These are phyloP conservation scores for Amblyraja radiata DNA, from an alignment of 2,797 vertebrate genomes.

Conservation along the genomic window DNA sequence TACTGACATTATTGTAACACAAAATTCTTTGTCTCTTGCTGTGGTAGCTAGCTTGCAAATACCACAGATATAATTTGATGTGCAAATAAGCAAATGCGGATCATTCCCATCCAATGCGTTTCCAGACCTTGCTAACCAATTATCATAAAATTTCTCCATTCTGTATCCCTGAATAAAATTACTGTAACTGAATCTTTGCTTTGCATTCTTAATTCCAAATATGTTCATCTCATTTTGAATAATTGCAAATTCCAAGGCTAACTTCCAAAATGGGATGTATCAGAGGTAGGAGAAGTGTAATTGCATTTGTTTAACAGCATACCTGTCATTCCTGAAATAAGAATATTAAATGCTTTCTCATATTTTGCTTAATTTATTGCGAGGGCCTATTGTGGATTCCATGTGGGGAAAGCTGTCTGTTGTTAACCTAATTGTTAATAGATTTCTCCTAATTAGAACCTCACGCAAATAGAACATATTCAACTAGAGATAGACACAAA, in stretches of 20 bases:
- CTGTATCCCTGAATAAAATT: neutral
- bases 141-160: neutral
- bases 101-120: neutral
- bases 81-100: neutral
- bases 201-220: neutral
- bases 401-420: neutral
- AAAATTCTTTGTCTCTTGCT: neutral
- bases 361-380: neutral
- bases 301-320: neutral
- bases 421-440: neutral
- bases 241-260: neutral
- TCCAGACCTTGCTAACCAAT: neutral
- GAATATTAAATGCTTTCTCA: neutral
- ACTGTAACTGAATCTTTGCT: neutral
- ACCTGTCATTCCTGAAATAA: neutral
- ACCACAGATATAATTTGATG: neutral
- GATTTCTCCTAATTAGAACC: neutral
- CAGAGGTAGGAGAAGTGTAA: neutral
- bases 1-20: neutral
- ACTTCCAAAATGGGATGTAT: neutral
- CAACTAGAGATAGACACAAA: neutral
- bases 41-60: neutral
- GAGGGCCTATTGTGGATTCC: neutral
- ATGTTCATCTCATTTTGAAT: neutral
- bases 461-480: neutral